These are phyloP conservation scores for Caenorhabditis sinica DNA, from an alignment of 2,888 invertebrate species.

Conservation along the genomic window DNA sequence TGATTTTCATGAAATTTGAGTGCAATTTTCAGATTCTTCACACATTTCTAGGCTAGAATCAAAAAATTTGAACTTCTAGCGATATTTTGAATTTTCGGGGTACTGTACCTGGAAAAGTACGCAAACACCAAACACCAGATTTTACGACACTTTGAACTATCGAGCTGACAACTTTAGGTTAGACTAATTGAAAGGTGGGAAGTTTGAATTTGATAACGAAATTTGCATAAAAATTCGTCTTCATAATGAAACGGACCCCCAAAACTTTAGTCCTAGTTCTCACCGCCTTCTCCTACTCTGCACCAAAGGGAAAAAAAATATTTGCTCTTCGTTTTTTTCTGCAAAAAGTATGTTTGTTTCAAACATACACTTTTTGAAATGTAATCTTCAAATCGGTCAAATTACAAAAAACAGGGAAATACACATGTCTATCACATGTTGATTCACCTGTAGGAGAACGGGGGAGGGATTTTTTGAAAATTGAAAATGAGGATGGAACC, in stretches of 20 bases:
- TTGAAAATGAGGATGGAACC: no score
- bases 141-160: background rate
- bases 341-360: background rate
- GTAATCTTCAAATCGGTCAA: constrained; percentile 24
- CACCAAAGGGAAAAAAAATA: no score
- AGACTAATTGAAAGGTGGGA: background rate
- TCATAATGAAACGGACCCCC: no score
- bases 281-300: no score
- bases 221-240: no score
- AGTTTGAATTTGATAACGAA: background rate
- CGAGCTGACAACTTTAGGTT: background rate
- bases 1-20: no score
- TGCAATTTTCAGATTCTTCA: no score
- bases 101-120: background rate
- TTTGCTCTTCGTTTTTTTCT: no score
- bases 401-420: constrained; percentile 7
- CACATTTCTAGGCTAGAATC: no score
- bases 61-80: background rate
- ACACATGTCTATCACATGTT: constrained; percentile 3
- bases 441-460: constrained; percentile 17
- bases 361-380: constrained; percentile 14
- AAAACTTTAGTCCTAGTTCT: no score
- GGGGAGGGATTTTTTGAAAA: no score
- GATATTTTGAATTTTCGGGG: background rate
- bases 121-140: background rate